Evolutionary conservation across 2,888 invertebrate genomes (phyloP).

Genomic region (Dusona sp.): DNA sequence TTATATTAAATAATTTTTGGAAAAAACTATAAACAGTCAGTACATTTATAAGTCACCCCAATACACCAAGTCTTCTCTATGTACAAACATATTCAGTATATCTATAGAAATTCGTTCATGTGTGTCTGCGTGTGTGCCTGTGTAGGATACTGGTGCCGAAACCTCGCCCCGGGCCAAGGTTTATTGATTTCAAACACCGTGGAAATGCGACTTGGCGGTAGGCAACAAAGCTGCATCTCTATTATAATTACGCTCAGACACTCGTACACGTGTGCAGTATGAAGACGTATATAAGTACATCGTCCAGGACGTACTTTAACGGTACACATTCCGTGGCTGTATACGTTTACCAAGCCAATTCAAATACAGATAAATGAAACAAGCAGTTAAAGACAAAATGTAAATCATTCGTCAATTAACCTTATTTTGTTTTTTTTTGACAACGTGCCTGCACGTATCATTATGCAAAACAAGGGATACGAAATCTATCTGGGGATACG

Average conservation of each 20-base stretch:
- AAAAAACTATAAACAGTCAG: neutral
- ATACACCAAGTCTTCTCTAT: neutral
- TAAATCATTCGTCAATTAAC: neutral
- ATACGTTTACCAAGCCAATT: neutral
- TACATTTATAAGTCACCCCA: neutral
- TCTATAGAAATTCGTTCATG: neutral
- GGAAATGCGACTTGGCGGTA: constrained; percentile 72
- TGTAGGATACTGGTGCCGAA: constrained; percentile 49
- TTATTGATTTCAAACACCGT: constrained; percentile 78
- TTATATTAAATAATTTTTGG: neutral
- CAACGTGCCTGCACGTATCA: neutral
- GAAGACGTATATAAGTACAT: neutral
- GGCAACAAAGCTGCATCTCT: constrained; percentile 69
- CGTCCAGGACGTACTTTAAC: neutral
- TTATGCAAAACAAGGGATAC: neutral
- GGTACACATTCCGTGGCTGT: neutral
- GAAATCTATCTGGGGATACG: too few relatives aligned
- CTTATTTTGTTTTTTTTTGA: neutral
- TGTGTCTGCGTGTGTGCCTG: constrained; percentile 58
- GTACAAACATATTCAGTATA: neutral
- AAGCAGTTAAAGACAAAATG: too few relatives aligned
- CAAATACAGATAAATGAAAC: neutral
- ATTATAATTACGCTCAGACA: constrained; percentile 71
- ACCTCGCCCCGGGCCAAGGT: constrained; percentile 74
- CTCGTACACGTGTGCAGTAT: constrained; percentile 5